phyloP scores from a whole-genome alignment of 2,113 vertebrate species.

The Asarcornis scutulata region DNA sequence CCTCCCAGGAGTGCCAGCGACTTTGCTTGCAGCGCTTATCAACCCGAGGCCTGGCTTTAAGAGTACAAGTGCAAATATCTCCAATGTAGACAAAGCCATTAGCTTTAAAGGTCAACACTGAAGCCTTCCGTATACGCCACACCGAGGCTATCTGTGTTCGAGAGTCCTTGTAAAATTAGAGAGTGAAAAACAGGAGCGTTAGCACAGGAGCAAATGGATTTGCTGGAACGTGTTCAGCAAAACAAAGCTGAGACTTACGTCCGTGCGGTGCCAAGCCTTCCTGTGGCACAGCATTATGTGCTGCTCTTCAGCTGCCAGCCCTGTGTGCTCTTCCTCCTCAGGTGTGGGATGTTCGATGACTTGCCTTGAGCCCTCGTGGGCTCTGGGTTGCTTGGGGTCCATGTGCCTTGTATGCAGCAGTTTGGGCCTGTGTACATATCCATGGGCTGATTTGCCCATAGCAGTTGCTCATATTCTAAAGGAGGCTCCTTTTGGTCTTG shows the following conservation, averaged over 20 bases:
- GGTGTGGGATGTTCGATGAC: fast-evolving
- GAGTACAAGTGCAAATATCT: not conserved
- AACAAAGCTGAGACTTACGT: not conserved
- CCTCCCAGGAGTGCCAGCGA: not conserved
- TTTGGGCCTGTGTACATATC: fast-evolving
- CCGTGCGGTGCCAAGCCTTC: not conserved
- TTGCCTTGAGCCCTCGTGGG: not conserved
- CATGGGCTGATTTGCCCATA: fast-evolving
- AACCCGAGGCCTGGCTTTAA: not conserved
- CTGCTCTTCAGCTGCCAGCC: not conserved
- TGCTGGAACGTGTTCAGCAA: not conserved
- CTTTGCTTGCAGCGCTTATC: not conserved
- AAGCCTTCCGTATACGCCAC: not conserved
- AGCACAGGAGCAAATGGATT: not conserved
- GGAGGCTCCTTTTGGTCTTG: not conserved
- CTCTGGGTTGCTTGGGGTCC: not conserved
- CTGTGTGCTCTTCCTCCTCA: not conserved
- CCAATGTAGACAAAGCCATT: conserved; percentile 7
- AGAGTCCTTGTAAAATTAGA: not conserved
- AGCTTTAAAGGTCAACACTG: conserved; percentile 24
- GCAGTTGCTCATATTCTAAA: not conserved
- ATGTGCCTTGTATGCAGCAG: not conserved
- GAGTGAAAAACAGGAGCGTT: not conserved
- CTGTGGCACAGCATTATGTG: not conserved
- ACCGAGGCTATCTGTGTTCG: not conserved